Base-by-base conservation (phyloP, 2,888 invertebrate genomes). In the Himalopsyche kuldschensis region DNA sequence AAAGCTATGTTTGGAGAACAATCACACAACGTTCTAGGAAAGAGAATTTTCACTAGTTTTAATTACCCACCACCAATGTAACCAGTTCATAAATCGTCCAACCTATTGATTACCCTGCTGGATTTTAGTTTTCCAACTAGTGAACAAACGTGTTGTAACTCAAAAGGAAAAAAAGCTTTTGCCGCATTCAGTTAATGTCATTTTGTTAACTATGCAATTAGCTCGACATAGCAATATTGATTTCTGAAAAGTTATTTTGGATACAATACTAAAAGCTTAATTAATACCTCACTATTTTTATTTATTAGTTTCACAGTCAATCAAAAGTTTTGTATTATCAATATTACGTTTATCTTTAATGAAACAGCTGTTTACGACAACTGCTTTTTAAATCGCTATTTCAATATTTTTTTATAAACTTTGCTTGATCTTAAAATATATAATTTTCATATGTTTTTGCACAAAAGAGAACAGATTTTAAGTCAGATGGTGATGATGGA, bases 61-160 rank as follows among this genome's bases (percentile, higher is more conserved):
- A 85, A 85, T 85, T 85, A 80, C 84, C 79, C 41, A 47, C 84
- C 47, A 69, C 69, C 31, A 20, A 48, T 84, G 84, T 82, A 79
- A 82, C 84, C 85, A 84, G 84, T 85, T 82, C 78, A 84, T 85
- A 85, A 85, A 85, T 85, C 84, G 85, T 75, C 47, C 80, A 31
- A 76, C 82, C 78, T 84, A 82, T 84, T 81, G 84, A 84, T 81
- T 81, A 81, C 84, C 79, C 63, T 20, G 75, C 31, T 24, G 82
- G 75, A 80, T 84, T 84, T 84, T 75, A 78, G 84, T 84, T 82
- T 82, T 82, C 82, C 82, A 75, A 84, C 82, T 80, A 35, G 32
- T 48, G 24, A 81, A 41, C 78, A 47, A 75, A 31, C 17, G 41
- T 41, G 41, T 69, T 84, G 46, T 63, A 75, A 55, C 24, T 55